These are phyloP conservation scores for Cenopis cana DNA, from an alignment of 2,888 invertebrate species.

Conservation along the genomic window DNA sequence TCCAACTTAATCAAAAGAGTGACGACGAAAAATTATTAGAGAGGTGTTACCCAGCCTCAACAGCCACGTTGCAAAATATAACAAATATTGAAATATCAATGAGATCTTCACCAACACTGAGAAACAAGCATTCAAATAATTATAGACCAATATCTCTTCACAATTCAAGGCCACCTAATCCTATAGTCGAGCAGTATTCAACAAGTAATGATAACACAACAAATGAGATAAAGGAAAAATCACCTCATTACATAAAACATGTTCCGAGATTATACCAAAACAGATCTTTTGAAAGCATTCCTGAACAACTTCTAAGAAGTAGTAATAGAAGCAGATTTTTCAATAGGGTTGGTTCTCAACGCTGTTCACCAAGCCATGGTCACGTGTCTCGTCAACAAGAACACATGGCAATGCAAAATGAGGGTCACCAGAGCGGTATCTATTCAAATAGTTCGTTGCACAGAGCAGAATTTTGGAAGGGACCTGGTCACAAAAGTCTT, in stretches of 20 bases:
- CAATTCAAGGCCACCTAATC: slow-evolving; percentile 66
- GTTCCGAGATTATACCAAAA: slow-evolving; percentile 78
- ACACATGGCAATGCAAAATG: slow-evolving; percentile 59
- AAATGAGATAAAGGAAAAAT: slow-evolving; percentile 77
- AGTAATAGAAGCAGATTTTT: slow-evolving; percentile 78
- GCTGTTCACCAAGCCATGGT: slow-evolving; percentile 67
- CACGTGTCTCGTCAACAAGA: slow-evolving; percentile 73
- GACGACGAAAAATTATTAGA: slow-evolving; percentile 82
- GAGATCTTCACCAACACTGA: slow-evolving; percentile 68
- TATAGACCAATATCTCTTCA: slow-evolving; percentile 81
- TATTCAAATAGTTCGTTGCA: slow-evolving; percentile 71
- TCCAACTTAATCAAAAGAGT: slow-evolving; percentile 76
- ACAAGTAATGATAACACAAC: slow-evolving; percentile 67
- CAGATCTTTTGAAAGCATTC: slow-evolving; percentile 80
- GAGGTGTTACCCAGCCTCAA: slow-evolving; percentile 68
- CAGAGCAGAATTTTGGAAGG: slow-evolving; percentile 90
- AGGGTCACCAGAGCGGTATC: slow-evolving; percentile 65
- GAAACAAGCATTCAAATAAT: slow-evolving; percentile 64
- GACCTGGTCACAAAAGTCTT: slow-evolving; percentile 92
- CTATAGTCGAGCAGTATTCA: slow-evolving; percentile 59
- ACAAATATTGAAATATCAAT: slow-evolving; percentile 81
- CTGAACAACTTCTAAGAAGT: slow-evolving; percentile 75
- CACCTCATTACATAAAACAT: slow-evolving; percentile 76
- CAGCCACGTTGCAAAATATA: slow-evolving; percentile 78
- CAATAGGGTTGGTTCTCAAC: slow-evolving; percentile 77